Evolutionary conservation across 2,113 vertebrate species (phyloP), one percentile per base, ranked within the genome.

Genomic region (Daubentonia madagascariensis): DNA sequence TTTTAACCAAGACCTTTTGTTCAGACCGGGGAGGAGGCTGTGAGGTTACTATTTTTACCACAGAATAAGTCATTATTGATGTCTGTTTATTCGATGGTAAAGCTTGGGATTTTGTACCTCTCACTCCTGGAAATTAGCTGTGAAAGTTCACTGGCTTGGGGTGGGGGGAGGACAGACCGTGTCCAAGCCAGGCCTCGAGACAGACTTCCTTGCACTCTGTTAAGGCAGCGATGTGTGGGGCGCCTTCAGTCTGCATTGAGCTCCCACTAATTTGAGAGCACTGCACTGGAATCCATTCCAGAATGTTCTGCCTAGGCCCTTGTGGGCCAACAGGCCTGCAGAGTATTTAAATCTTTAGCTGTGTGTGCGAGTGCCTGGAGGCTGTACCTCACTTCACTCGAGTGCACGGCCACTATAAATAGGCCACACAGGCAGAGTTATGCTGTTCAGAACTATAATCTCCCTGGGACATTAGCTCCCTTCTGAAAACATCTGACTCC

Each of bases 401-500:
- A 0, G 0, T 81, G 83, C 0, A 0, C 1, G 16, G 68, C 0
- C 0, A 20, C 75, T 96, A 73, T 92, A 94, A 96, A 96, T 87
- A 95, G 92, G 35, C 32, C 61, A 37, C 8, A 40, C 35, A 65
- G 35, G 32, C 43, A 40, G 80, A 95, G 72, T 16, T 97, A 76
- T 97, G 28, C n/a, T 80, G 10, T 68, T 92, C 48, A n/a, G 90
- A 97, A 72, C 80, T 50, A 89, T 86, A 90, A 93, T 22, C 86
- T 87, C 20, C 17, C 73, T 72, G 70, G 68, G n/a, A 93, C 40
- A 48, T 43, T 16, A 50, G n/a, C 87, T 93, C 32, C 90, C 75
- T 97, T 87, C 57, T 90, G 72, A 90, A 16, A 61, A 61, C n/a
- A 96, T 93, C 79, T 96, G 96, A 81, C 50, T 90, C 88, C 59